Evolutionary conservation across 2,888 invertebrate species (phyloP), one percentile per base, ranked within the genome.

Genomic region (Scaptomyza reducta): DNA sequence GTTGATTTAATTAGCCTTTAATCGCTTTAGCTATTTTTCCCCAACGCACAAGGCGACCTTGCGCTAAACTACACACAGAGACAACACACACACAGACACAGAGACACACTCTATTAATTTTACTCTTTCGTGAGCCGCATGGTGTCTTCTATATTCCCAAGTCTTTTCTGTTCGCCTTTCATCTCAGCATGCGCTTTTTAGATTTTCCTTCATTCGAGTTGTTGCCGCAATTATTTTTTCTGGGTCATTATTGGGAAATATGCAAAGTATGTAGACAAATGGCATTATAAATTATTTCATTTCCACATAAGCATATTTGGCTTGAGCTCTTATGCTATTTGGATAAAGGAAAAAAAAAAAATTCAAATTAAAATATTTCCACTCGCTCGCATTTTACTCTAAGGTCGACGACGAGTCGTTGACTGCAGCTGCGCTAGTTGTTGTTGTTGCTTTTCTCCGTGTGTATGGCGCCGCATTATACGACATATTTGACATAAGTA

Each of bases 201-300:
- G 7, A 10, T 14, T 47, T 33, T 18, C 47, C 49, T 33, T 18
- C 18, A 1, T 33, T 47, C 35, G 54, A 51, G 49, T 63, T 69
- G 31, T 31, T 9, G 10, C 54, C 57, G 61, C 51, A 66, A 65
- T 64, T 64, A 61, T 53, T 35, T 42, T 75, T 86, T 87, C 78
- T 86, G 76, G 84, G 84, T 87, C 84, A 84, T 84, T 75, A 73
- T 72, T 74, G 77, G 63, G 38, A 79, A 70, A 75, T 78, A 85
- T 87, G 79, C 73, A 72, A 74, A 74, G 69, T 65, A 87, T 79
- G 77, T 53, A 76, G 82, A 85, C 82, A 85, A 78, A 79, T 84
- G 67, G 87, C 87, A 66, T 58, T 65, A 84, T 85, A 77, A 79
- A 85, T 84, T 75, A 74, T 79, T 85, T 81, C 65, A 86, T 86